phyloP scores from a whole-genome alignment of 2,888 invertebrate genomes.

The Calameuta idolon region DNA sequence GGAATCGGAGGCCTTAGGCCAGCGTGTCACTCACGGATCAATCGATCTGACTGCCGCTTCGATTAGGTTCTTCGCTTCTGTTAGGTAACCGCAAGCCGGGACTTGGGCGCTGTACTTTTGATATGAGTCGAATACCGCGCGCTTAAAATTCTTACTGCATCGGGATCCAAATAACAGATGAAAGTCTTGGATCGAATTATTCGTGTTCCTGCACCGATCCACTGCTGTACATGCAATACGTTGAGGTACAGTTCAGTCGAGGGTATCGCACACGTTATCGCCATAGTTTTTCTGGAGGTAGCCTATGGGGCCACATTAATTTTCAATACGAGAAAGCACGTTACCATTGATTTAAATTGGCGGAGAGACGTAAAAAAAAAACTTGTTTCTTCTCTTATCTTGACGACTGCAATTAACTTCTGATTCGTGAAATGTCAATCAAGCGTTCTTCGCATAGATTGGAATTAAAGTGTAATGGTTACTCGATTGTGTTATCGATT shows the following conservation, averaged over 20 bases:
- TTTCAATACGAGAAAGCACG: conserved; percentile 23
- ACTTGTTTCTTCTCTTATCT: background rate
- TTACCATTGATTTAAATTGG: conserved; percentile 18
- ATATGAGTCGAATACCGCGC: background rate
- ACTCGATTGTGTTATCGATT: too few relatives aligned
- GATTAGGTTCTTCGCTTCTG: background rate
- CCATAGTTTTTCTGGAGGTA: too few relatives aligned
- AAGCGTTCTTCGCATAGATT: too few relatives aligned
- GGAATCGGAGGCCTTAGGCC: conserved; percentile 39
- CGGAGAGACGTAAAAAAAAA: too few relatives aligned
- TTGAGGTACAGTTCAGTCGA: conserved; percentile 29
- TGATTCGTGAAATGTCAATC: too few relatives aligned
- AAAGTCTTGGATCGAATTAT: background rate
- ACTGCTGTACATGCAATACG: conserved; percentile 19
- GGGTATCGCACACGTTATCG: conserved; percentile 31
- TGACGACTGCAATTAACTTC: too few relatives aligned
- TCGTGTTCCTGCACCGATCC: background rate
- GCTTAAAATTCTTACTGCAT: too few relatives aligned
- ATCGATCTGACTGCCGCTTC: background rate
- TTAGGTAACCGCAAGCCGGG: background rate
- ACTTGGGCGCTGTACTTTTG: background rate
- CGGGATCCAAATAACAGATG: too few relatives aligned
- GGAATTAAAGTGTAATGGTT: too few relatives aligned
- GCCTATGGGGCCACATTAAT: too few relatives aligned
- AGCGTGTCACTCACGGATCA: background rate